A percentile compares a stretch with the other conserved stretches of the same genome.
Evolutionary conservation across 2,797 vertebrate genomes (phyloP).

Genomic region (Gallinago nigripennis): DNA sequence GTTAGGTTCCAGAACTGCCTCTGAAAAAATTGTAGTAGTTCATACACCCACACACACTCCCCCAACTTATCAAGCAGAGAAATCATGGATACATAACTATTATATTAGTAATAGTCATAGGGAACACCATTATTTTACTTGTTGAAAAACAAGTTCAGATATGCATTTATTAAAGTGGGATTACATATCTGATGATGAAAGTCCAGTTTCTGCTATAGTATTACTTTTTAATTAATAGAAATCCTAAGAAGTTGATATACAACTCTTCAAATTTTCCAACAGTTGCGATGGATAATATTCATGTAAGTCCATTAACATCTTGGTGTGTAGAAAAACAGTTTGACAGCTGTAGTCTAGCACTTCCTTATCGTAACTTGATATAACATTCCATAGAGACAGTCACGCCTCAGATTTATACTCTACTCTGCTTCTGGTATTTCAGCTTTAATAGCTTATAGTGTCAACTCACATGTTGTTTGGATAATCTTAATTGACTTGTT

Average conservation of each 20-base stretch:
- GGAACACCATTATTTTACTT: not conserved
- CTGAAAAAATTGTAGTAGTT: not conserved
- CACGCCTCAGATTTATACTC: conserved; percentile 9
- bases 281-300: not conserved
- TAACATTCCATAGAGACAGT: conserved; percentile 24
- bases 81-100: rapidly evolving
- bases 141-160: not conserved
- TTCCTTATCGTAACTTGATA: conserved; percentile 57
- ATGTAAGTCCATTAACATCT: conserved; percentile 14
- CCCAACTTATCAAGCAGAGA: not conserved
- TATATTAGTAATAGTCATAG: not conserved
- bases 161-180: not conserved
- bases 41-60: not conserved
- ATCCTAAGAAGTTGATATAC: not conserved
- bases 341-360: conserved; percentile 63
- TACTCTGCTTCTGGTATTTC: conserved; percentile 24
- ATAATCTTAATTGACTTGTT: conserved; percentile 26
- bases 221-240: not conserved
- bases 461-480: not conserved
- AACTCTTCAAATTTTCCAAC: not conserved
- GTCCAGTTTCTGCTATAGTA: not conserved
- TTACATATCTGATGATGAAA: not conserved
- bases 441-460: conserved; percentile 5
- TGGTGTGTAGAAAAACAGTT: conserved; percentile 29
- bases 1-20: not conserved